Percentiles rank a stretch among this genome's conserved stretches.
These are phyloP conservation scores for Stichopus chloronotus DNA, from an alignment of 35 echinoderm and acorn worm genomes.

Conservation along the genomic window DNA sequence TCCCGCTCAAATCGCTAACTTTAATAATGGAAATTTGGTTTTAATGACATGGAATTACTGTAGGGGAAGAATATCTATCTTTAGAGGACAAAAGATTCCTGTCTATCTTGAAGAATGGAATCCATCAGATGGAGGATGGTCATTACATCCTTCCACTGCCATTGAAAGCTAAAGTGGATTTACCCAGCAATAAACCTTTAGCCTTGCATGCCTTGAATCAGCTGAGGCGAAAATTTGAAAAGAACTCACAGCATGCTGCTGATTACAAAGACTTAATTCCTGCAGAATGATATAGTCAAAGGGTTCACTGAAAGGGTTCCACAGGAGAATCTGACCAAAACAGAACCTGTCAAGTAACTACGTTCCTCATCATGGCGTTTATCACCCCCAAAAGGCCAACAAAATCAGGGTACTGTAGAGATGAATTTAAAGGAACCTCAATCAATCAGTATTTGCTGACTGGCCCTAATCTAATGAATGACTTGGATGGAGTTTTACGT, in stretches of 20 bases:
- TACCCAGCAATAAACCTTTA: constrained; percentile 60
- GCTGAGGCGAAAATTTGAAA: constrained; percentile 18
- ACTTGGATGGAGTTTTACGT: constrained; percentile 59
- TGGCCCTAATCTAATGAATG: constrained; percentile 77
- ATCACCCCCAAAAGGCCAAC: constrained; percentile 70
- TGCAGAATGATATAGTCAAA: constrained; percentile 54
- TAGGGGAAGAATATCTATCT: not conserved
- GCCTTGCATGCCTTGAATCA: constrained; percentile 35
- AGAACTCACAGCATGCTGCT: not conserved
- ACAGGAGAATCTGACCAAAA: not conserved
- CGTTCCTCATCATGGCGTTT: constrained; percentile 75
- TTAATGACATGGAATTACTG: constrained; percentile 27
- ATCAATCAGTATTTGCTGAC: constrained; percentile 66
- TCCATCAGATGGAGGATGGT: constrained; percentile 6
- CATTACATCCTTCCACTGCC: constrained; percentile 35
- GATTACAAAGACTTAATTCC: constrained; percentile 52
- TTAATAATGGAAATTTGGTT: constrained; percentile 49
- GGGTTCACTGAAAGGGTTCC: constrained; percentile 63
- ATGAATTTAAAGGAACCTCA: constrained; percentile 51
- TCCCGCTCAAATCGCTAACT: not conserved
- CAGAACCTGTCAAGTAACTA: constrained; percentile 54
- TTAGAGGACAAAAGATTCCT: constrained; percentile 32
- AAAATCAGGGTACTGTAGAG: constrained; percentile 76
- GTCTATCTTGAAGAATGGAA: not conserved
- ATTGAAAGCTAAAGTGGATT: not conserved